Evolutionary conservation across 2,797 vertebrate species (phyloP), one percentile per base, ranked within the genome.

Genomic region (Spinibarbus caldwelli): DNA sequence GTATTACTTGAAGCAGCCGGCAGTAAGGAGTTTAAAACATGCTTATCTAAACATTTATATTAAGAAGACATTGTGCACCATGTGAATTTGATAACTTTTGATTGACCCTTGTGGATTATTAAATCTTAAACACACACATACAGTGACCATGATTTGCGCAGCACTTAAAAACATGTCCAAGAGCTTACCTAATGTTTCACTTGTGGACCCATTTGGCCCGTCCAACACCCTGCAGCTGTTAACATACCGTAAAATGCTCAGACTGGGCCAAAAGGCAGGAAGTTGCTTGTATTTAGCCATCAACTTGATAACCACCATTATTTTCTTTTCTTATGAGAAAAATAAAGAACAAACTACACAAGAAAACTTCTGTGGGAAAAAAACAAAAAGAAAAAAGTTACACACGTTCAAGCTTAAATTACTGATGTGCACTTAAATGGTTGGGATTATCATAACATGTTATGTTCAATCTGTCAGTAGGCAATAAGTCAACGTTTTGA

Each of bases 81-180:
- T 80, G 78, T 66, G 78, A 80, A 80, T n/a, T n/a, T n/a, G n/a
- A n/a, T n/a, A n/a, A n/a, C n/a, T n/a, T 80, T 67, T 80, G 34
- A 70, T 41, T 71, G 79, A 81, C 79, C 62, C 45, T 14, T 70
- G 80, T 45, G 36, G 68, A 54, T 76, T 34, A 26, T 66, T 78
- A 71, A 31, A 45, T 62, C 26, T 59, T 85, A 31, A 38, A 36
- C 36, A 36, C 6, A 64, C 59, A 64, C 15, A 54, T 15, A n/a
- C 26, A 34, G 21, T 7, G 43, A 38, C 62, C 19, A 26, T 49
- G 80, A 49, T 72, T 29, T 38, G 68, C 14, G 70, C 17, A 54
- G 15, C 43, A 64, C 57, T 80, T 31, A 43, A 23, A 26, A n/a
- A 78, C 36, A 75, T 23, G 26, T 62, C 45, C 45, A 80, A 80